Percentiles rank a stretch among this genome's conserved stretches.
These are phyloP conservation scores for Scaptomyza graminum DNA, from an alignment of 1,140 invertebrate species.

Conservation along the genomic window DNA sequence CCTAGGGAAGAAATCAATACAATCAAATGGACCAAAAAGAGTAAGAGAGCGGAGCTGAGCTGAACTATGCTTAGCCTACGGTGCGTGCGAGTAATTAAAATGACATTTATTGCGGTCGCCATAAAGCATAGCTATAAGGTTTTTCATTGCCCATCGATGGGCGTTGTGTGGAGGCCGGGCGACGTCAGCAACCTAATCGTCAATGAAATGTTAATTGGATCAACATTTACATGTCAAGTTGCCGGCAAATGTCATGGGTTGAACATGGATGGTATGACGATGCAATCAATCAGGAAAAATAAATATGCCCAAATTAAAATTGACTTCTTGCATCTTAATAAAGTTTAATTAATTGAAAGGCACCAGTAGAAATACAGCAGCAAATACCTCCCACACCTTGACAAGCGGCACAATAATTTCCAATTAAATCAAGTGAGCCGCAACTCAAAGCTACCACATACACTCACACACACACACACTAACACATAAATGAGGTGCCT, in stretches of 20 bases:
- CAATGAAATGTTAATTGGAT: conserved; percentile 47
- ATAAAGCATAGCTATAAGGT: conserved; percentile 42
- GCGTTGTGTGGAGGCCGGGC: not conserved
- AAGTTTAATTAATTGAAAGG: conserved; percentile 42
- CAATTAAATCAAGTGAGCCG: conserved; percentile 43
- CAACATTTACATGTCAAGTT: conserved; percentile 1
- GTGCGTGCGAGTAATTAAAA: conserved; percentile 52
- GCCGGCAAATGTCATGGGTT: conserved; percentile 10
- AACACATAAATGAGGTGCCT: not conserved
- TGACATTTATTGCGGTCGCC: conserved; percentile 43
- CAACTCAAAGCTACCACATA: conserved; percentile 23
- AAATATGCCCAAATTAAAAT: conserved; percentile 6
- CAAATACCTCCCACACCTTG: not conserved
- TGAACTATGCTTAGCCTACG: conserved; percentile 7
- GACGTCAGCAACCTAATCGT: conserved; percentile 37
- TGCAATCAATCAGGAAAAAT: conserved; percentile 34
- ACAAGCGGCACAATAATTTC: conserved; percentile 32
- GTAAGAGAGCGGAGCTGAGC: not conserved
- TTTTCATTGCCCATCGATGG: conserved; percentile 12
- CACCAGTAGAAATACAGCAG: not conserved
- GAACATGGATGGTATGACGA: conserved; percentile 4
- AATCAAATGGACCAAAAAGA: conserved; percentile 8
- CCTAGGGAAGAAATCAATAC: conserved; percentile 36
- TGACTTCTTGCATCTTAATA: conserved; percentile 17
- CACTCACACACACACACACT: too few relatives aligned